Evolutionary conservation across 2,113 vertebrate genomes (phyloP).

Genomic region (Phrynosoma blainvillii): DNA sequence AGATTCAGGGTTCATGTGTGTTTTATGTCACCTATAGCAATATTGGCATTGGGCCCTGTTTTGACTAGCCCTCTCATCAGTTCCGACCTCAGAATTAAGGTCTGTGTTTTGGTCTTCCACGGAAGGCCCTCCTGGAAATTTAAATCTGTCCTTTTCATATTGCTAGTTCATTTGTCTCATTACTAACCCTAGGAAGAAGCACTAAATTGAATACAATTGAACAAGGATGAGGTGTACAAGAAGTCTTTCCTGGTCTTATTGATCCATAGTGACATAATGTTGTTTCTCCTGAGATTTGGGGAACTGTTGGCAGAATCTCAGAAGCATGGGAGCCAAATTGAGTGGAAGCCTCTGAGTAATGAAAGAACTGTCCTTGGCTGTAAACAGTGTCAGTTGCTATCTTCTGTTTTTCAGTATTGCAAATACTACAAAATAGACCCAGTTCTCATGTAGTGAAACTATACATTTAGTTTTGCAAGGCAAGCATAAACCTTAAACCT

Average conservation of each 20-base stretch:
- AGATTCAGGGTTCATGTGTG: no score
- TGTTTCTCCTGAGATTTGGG: neutral
- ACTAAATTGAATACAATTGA: neutral
- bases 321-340: neutral
- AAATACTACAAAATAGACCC: slow-evolving; percentile 23
- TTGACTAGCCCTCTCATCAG: no score
- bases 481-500: neutral
- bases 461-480: neutral
- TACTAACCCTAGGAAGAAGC: no score
- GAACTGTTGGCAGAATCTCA: neutral
- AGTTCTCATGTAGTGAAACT: neutral
- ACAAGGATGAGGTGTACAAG: neutral
- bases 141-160: no score
- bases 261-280: neutral
- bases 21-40: neutral
- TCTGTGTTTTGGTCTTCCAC: neutral
- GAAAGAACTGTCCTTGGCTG: neutral
- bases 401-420: slow-evolving; percentile 13
- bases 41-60: neutral
- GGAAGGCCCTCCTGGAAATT: neutral
- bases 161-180: neutral
- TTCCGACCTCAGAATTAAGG: neutral
- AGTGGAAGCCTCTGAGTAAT: neutral
- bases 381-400: slow-evolving; percentile 31
- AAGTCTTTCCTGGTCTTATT: neutral